Percentiles rank a stretch among this genome's conserved stretches.
Conservation (phyloP, 1,140 invertebrate species). For the Euglossa dilemma region DNA sequence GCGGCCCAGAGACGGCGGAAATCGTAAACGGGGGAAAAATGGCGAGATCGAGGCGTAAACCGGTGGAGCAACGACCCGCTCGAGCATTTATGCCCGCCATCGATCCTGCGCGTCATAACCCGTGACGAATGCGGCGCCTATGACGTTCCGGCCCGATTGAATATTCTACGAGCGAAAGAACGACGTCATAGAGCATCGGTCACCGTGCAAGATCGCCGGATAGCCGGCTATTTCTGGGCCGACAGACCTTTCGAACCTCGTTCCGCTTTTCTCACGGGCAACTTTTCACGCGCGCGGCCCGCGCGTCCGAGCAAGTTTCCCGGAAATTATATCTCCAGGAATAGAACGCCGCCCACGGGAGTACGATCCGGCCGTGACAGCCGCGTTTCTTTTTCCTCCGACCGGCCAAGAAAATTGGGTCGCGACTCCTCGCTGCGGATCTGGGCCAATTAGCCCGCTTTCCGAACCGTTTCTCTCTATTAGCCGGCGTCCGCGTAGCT, state of each 20-base stretch:
- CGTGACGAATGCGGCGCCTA: constrained; percentile 37
- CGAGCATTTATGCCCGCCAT: neutral
- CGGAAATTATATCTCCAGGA: constrained; percentile 9
- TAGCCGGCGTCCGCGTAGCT: neutral
- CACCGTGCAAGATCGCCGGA: constrained; percentile 19
- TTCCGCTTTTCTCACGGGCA: constrained; percentile 8
- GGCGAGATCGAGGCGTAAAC: too few relatives aligned
- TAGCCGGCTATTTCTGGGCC: constrained; percentile 39
- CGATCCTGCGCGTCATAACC: constrained; percentile 43
- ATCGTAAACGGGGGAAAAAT: too few relatives aligned
- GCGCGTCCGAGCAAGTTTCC: neutral
- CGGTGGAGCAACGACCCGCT: neutral
- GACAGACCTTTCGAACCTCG: constrained; percentile 5
- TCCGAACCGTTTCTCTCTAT: constrained; percentile 5
- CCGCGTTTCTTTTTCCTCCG: neutral
- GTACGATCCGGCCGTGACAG: neutral
- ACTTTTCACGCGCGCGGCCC: neutral
- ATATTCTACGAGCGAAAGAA: constrained; percentile 50
- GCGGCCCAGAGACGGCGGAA: too few relatives aligned
- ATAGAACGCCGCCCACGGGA: neutral
- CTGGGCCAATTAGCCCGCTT: constrained; percentile 30
- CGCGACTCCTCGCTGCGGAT: neutral
- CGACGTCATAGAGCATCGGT: constrained; percentile 51
- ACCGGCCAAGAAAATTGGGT: neutral
- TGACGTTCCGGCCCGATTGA: constrained; percentile 54